A percentile compares a stretch with the other conserved stretches of the same genome.
These are phyloP conservation scores for Craniophora ligustri DNA, from an alignment of 2,888 invertebrate species.

Conservation along the genomic window DNA sequence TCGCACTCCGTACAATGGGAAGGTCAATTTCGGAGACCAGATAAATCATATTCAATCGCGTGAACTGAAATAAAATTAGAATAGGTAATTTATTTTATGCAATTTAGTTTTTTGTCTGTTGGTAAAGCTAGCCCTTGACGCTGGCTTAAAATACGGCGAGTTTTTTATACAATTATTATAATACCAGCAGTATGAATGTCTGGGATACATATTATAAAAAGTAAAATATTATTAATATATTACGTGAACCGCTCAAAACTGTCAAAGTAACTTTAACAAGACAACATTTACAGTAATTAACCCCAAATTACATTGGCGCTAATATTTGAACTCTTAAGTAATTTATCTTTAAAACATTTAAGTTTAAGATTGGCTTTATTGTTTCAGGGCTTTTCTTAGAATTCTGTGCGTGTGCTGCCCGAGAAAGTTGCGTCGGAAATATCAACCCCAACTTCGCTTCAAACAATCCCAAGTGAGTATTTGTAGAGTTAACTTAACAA, in stretches of 20 bases:
- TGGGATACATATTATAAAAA: neutral
- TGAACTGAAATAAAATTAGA: constrained; percentile 48
- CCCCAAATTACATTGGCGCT: neutral
- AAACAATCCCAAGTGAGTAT: constrained; percentile 93
- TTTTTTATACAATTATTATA: constrained; percentile 14
- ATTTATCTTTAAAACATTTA: constrained; percentile 12
- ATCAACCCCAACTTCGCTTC: constrained; percentile 95
- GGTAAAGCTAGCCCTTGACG: neutral
- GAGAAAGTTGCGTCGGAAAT: constrained; percentile 93
- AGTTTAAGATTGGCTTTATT: constrained; percentile 52
- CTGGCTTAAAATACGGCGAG: constrained; percentile 8
- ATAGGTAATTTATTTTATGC: constrained; percentile 39
- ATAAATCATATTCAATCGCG: constrained; percentile 55
- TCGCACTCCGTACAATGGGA: constrained; percentile 34
- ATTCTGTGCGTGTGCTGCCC: constrained; percentile 97
- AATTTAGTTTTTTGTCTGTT: constrained; percentile 17
- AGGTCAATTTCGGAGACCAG: constrained; percentile 44
- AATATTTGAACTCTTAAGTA: neutral
- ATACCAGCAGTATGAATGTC: neutral
- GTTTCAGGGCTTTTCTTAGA: constrained; percentile 96
- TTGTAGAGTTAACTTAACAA: constrained; percentile 3
- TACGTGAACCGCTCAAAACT: neutral
- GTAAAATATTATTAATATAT: neutral
- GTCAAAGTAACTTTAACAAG: neutral
- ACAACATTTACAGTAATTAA: neutral